phyloP scores from a whole-genome alignment of 2,113 vertebrate species.

The Apodemus speciosus region DNA sequence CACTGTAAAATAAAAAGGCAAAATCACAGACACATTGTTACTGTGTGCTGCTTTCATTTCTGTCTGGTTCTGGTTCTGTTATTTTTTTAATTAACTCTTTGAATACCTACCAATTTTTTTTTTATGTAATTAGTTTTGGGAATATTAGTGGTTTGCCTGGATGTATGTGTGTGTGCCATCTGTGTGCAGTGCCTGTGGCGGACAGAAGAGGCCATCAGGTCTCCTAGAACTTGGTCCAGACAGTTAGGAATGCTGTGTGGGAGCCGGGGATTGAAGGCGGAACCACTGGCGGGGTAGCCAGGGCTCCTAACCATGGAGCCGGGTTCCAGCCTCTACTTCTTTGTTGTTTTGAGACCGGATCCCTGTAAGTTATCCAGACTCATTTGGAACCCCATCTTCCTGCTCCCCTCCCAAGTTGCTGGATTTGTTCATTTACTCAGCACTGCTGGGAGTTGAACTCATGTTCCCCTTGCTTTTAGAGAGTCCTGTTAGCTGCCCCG shows the following conservation, averaged over 20 bases:
- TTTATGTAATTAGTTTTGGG: background rate
- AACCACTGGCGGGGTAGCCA: background rate
- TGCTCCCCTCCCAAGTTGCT: background rate
- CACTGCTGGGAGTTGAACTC: background rate
- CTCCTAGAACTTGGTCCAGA: background rate
- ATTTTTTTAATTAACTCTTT: background rate
- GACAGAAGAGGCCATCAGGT: background rate
- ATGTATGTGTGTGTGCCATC: background rate
- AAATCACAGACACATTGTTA: background rate
- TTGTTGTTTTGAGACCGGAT: background rate
- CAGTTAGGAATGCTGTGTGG: background rate
- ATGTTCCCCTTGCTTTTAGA: background rate
- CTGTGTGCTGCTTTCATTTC: background rate
- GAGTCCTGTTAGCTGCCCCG: background rate
- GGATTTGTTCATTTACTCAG: background rate
- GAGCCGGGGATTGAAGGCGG: background rate
- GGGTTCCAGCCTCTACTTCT: background rate
- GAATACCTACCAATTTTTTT: background rate
- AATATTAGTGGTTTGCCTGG: background rate
- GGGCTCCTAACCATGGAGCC: too few relatives aligned
- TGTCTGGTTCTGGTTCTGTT: constrained; percentile 39
- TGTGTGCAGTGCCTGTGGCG: background rate
- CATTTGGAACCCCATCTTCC: background rate
- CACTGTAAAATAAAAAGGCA: background rate
- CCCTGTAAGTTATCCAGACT: background rate